These are phyloP conservation scores for Carabus problematicus DNA, from an alignment of 2,888 invertebrate genomes.

Conservation along the genomic window DNA sequence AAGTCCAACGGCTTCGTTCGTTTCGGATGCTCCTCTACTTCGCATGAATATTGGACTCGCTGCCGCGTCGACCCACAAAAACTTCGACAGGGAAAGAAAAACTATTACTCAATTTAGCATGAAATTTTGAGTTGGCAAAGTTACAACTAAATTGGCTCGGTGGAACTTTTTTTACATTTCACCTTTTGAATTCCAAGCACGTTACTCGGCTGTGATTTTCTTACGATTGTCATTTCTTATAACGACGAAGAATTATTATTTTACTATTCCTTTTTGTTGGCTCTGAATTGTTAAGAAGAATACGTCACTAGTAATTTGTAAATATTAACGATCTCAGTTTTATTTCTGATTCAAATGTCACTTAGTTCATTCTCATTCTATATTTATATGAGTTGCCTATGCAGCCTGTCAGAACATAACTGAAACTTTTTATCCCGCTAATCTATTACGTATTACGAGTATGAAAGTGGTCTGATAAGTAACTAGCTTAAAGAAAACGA, in stretches of 20 bases:
- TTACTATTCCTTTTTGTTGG: not conserved
- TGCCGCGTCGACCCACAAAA: slow-evolving; percentile 29
- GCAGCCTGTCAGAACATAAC: too few relatives aligned
- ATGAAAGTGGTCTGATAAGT: too few relatives aligned
- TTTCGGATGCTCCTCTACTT: slow-evolving; percentile 15
- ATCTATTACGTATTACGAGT: too few relatives aligned
- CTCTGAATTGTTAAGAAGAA: too few relatives aligned
- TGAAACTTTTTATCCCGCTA: too few relatives aligned
- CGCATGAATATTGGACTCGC: slow-evolving; percentile 4
- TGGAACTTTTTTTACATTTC: slow-evolving; percentile 31
- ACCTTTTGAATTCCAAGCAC: slow-evolving; percentile 35
- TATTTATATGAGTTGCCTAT: too few relatives aligned
- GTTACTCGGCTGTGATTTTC: slow-evolving; percentile 24
- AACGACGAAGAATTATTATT: not conserved
- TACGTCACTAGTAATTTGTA: too few relatives aligned
- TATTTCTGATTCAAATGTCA: too few relatives aligned
- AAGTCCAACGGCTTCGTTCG: slow-evolving; percentile 19
- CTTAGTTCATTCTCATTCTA: too few relatives aligned
- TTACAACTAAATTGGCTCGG: slow-evolving; percentile 40
- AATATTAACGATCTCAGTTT: too few relatives aligned
- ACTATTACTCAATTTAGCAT: slow-evolving; percentile 42
- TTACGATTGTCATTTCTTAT: slow-evolving; percentile 14
- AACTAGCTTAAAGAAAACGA: too few relatives aligned
- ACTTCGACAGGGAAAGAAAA: slow-evolving; percentile 35
- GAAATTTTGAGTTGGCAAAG: slow-evolving; percentile 42